A percentile compares a stretch with the other conserved stretches of the same genome.
phyloP scores from a whole-genome alignment of 2,797 vertebrate species.

The Labroides dimidiatus region DNA sequence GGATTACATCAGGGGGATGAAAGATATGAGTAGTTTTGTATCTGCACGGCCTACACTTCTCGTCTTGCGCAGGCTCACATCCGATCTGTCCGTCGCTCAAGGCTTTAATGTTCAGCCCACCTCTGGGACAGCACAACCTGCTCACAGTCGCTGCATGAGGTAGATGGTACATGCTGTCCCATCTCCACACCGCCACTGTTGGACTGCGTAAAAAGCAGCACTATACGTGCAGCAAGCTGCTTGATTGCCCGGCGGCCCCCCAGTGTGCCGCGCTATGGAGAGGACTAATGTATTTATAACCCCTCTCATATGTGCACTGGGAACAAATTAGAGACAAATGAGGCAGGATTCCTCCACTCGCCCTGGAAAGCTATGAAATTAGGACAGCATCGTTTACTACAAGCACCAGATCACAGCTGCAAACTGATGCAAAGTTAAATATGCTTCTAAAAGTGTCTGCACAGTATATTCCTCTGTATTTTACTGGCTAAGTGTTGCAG shows the following conservation, averaged over 20 bases:
- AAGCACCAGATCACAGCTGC: slow-evolving; percentile 54
- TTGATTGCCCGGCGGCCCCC: slow-evolving; percentile 65
- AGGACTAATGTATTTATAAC: slow-evolving; percentile 78
- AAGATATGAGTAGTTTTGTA: slow-evolving; percentile 58
- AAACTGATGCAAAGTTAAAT: slow-evolving; percentile 69
- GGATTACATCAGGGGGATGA: slow-evolving; percentile 69
- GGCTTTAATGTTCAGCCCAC: slow-evolving; percentile 56
- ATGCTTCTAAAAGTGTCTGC: slow-evolving; percentile 45
- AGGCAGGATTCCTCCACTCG: slow-evolving; percentile 66
- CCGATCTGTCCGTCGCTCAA: slow-evolving; percentile 46
- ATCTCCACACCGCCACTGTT: slow-evolving; percentile 22
- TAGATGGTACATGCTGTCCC: slow-evolving; percentile 49
- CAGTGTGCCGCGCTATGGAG: slow-evolving; percentile 50
- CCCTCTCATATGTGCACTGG: slow-evolving; percentile 73
- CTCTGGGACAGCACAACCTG: slow-evolving; percentile 57
- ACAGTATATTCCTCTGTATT: slow-evolving; percentile 19
- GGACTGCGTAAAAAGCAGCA: slow-evolving; percentile 41
- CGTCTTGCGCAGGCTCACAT: slow-evolving; percentile 35
- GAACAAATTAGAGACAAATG: slow-evolving; percentile 80
- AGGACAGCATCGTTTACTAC: slow-evolving; percentile 69
- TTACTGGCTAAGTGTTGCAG: slow-evolving; percentile 30
- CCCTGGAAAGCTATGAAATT: slow-evolving; percentile 68
- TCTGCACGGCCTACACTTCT: slow-evolving; percentile 43
- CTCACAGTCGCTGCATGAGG: slow-evolving; percentile 47
- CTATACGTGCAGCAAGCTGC: slow-evolving; percentile 42